Conservation (phyloP, 2,113 vertebrate species). For the Otocyon megalotis region DNA sequence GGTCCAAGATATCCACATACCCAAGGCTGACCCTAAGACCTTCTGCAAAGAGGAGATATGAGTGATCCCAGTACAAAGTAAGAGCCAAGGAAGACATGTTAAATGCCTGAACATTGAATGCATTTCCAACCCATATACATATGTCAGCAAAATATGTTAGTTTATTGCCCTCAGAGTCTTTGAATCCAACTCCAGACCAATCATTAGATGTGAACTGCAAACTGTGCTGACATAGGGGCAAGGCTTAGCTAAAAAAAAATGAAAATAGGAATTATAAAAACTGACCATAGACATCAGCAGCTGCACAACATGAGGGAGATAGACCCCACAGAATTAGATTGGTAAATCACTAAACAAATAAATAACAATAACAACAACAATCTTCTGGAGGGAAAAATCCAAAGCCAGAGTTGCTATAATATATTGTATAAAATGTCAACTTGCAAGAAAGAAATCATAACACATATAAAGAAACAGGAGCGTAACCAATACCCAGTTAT, state of each 20-base stretch:
- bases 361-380: neutral
- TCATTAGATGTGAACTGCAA: neutral
- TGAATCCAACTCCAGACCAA: neutral
- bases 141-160: neutral
- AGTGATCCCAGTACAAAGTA: neutral
- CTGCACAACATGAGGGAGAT: neutral
- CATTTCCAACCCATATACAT: neutral
- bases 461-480: neutral
- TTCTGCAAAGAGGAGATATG: neutral
- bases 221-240: neutral
- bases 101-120: slow-evolving; percentile 20
- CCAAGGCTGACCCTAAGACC: neutral
- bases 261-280: neutral
- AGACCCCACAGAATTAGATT: slow-evolving; percentile 8
- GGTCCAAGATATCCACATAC: neutral
- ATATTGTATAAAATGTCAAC: slow-evolving; percentile 3
- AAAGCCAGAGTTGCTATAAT: neutral
- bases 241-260: slow-evolving; percentile 13
- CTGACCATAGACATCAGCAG: neutral
- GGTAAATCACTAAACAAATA: slow-evolving; percentile 14
- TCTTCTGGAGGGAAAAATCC: neutral
- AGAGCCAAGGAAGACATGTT: neutral
- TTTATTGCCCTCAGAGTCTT: neutral
- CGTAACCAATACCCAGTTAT: neutral
- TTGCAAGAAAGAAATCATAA: slow-evolving; percentile 12